Base-by-base conservation (phyloP, 2,888 invertebrate genomes). In the Mimachlamys varia region DNA sequence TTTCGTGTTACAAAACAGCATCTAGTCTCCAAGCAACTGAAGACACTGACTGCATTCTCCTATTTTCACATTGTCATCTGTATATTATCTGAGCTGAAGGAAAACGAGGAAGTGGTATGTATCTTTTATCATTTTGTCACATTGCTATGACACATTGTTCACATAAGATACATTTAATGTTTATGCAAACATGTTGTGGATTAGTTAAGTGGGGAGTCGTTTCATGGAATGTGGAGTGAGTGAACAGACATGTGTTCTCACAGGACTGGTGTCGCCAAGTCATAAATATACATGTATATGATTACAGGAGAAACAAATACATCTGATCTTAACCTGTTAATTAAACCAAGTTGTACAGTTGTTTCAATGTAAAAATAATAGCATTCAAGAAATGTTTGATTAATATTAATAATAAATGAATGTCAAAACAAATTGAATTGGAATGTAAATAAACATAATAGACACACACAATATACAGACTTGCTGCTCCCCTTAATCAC, bases 11-110 rank as follows among this genome's bases (percentile, higher is more conserved):
- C 91, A 87, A 90, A 89, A 90, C 89, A 93, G 94, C 93, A 93
- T 94, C 93, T 88, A 91, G 92, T 93, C 92, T 93, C 94, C 92
- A 93, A 92, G 94, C 93, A 94, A 94, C 94, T 93, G 90, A 38
- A 37, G 76, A 76, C 76, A 76, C 76, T 76, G 76, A 76, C 76
- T 76, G 76, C 76, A 76, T 76, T 76, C 76, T 76, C 33, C 76
- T 76, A 76, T 76, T 76, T 76, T 76, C 76, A 76, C 76, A 76
- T 76, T 76, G 76, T 76, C 76, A 76, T 76, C 76, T 27, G 76
- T 76, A 76, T 62, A 62, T 22, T 10, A 76, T 22, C 33, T 76
- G 76, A 76, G 27, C 33, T 13, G 27, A 33, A 76, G 27, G 27
- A 33, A 76, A 12, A 76, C 33, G 33, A 33, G 76, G 76, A 76